Base-by-base conservation (phyloP, 2,113 vertebrate species). In the Himantopus leucocephalus region DNA sequence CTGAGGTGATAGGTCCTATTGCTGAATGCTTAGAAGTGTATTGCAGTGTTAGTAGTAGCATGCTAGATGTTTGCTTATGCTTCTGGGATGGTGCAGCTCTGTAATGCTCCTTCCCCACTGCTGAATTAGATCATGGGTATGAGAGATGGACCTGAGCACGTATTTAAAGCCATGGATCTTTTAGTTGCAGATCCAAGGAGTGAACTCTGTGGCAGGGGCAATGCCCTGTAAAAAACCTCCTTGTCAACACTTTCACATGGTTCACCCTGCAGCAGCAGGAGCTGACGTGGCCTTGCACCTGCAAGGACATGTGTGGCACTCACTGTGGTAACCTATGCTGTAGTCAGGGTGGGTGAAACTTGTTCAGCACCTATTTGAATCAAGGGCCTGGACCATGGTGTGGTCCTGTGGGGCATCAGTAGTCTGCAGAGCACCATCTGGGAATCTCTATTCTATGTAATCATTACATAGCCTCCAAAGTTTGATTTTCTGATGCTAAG, bases 361-460 rank as follows among this genome's bases (percentile, higher is more conserved):
- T 94, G 14, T 39, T 58, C 66, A 79, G 37, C n/a, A 55, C 17
- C 26, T 17, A 0, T 37, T 26, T 73, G 26, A 75, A 2, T 39
- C 5, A 27, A 53, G 41, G 12, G 27, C 3, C 22, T 70, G 50
- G 68, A 37, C 15, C 23, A 45, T 30, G 39, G 9, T 5, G 4
- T 64, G 34, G 26, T 52, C 22, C 43, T 41, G 4, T 58, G 73
- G 26, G 47, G 27, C 43, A 32, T 7, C 34, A 29, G 16, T 3
- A n/a, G 12, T 34, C 26, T 83, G 29, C 55, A 91, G 24, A 76
- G 16, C 32, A 48, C 9, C 50, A n/a, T 3, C 17, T 75, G 66
- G 23, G n/a, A 68, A 37, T 72, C 32, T 62, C 41, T 84, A 0
- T 26, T 77, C 10, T 35, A 1, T 2, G 1, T 34, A 39, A 37